phyloP scores from a whole-genome alignment of 2,888 invertebrate species.

The Metacarcinus magister region DNA sequence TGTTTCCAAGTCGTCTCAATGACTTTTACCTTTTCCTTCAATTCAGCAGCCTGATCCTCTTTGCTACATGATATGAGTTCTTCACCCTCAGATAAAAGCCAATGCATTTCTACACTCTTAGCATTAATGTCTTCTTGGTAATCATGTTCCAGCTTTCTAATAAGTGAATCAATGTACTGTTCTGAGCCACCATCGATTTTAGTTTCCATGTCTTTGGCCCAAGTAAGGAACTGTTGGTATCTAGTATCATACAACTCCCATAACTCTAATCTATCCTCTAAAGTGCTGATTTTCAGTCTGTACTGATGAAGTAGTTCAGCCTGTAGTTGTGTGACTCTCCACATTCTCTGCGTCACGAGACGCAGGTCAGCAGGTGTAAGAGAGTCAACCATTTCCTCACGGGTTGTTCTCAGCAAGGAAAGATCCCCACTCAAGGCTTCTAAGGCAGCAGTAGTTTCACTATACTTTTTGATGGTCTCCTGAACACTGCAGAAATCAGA shows the following conservation, averaged over 20 bases:
- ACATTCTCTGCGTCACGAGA: slow-evolving; percentile 80
- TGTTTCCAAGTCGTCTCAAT: slow-evolving; percentile 82
- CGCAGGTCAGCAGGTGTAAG: slow-evolving; percentile 80
- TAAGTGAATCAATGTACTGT: slow-evolving; percentile 81
- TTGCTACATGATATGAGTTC: slow-evolving; percentile 79
- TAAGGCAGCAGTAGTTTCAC: slow-evolving; percentile 73
- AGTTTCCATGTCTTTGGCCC: slow-evolving; percentile 80
- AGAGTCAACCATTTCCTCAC: slow-evolving; percentile 81
- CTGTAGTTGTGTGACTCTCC: slow-evolving; percentile 80
- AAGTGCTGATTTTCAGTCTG: slow-evolving; percentile 77
- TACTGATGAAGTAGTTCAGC: slow-evolving; percentile 81
- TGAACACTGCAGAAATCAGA: slow-evolving; percentile 80
- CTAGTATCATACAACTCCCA: slow-evolving; percentile 81
- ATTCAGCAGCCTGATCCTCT: slow-evolving; percentile 75
- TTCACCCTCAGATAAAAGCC: slow-evolving; percentile 82
- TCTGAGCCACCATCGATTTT: slow-evolving; percentile 81
- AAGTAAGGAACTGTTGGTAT: slow-evolving; percentile 80
- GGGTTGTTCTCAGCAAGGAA: slow-evolving; percentile 73
- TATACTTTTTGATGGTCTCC: slow-evolving; percentile 73
- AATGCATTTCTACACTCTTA: slow-evolving; percentile 80
- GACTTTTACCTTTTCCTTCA: slow-evolving; percentile 74
- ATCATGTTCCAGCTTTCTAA: slow-evolving; percentile 82
- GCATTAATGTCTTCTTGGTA: slow-evolving; percentile 81
- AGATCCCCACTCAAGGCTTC: slow-evolving; percentile 78
- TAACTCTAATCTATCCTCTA: slow-evolving; percentile 81